These are phyloP conservation scores for Pyrocephalus nanus DNA, from an alignment of 2,797 vertebrate species.

Conservation along the genomic window DNA sequence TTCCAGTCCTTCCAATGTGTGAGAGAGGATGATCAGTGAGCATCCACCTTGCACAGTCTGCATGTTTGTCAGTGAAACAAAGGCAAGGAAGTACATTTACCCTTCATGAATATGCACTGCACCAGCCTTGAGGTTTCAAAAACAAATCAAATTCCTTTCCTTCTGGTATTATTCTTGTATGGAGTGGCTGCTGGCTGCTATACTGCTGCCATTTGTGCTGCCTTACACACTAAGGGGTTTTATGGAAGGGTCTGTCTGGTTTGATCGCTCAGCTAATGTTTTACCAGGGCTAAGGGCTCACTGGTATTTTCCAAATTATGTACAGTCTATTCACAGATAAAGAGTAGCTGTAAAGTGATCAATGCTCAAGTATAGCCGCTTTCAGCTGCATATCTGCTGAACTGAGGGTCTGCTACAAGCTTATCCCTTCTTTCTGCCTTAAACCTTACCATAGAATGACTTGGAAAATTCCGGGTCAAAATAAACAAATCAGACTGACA, in stretches of 20 bases:
- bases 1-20: neutral
- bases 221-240: neutral
- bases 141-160: neutral
- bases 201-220: neutral
- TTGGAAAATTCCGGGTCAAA: constrained; percentile 16
- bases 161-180: neutral
- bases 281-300: neutral
- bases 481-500: constrained; percentile 52
- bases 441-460: neutral
- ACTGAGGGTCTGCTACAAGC: neutral
- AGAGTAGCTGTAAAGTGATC: neutral
- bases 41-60: neutral
- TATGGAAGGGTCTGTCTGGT: neutral
- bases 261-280: neutral
- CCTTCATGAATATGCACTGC: neutral
- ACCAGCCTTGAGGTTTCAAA: neutral
- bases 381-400: neutral
- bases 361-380: neutral
- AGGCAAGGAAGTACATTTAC: neutral
- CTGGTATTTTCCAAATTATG: neutral
- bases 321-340: neutral
- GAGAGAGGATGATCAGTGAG: neutral
- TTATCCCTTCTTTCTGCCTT: neutral
- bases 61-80: neutral
- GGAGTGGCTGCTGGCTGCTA: neutral